Base-by-base conservation (phyloP, 2,113 vertebrate genomes). In the Triplophysa siluroides region DNA sequence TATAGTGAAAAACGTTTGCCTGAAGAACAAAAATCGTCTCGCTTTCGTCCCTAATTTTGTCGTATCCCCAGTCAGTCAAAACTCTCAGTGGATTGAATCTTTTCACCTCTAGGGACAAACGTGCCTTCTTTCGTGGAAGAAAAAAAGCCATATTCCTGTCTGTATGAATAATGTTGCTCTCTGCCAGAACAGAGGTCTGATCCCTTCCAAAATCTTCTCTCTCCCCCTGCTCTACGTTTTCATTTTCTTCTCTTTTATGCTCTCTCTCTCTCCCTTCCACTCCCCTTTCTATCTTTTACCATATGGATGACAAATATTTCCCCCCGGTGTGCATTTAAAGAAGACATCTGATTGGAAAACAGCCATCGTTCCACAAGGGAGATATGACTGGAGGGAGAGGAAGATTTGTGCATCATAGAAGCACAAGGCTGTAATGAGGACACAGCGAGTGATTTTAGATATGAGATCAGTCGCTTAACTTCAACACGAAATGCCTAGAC, bases 141-240 rank as follows among this genome's bases (percentile, higher is more conserved):
- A 80, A 66, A n/a, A 66, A 24, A 50, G 63, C 47, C 47, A 56
- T 66, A 74, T 80, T 78, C 76, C 54, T 47, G 68, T 73, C 66
- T 77, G 23, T 38, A 69, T 73, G 58, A 78, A 33, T 66, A 73
- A 73, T 71, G 33, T 26, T 33, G 29, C n/a, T 38, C 58, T 71
- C 18, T 41, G 47, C 68, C 67, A 76, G 60, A 63, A 75, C 71
- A 79, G 54, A 54, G 56, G 12, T 29, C 16, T 76, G 18, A 76
- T 58, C 76, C 47, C 52, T 62, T 75, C 58, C 78, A 82, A 79
- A 80, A 50, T 83, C 72, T 79, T 81, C 63, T 78, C 74, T 82
- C 73, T 79, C 64, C 60, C 14, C 19, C 19, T 81, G 47, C 71
- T 16, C 71, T 26, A 62, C 23, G 26, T 21, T 66, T 10, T 47